These are phyloP conservation scores for Meteorus sp. DNA, from an alignment of 1,140 invertebrate species.

Conservation along the genomic window DNA sequence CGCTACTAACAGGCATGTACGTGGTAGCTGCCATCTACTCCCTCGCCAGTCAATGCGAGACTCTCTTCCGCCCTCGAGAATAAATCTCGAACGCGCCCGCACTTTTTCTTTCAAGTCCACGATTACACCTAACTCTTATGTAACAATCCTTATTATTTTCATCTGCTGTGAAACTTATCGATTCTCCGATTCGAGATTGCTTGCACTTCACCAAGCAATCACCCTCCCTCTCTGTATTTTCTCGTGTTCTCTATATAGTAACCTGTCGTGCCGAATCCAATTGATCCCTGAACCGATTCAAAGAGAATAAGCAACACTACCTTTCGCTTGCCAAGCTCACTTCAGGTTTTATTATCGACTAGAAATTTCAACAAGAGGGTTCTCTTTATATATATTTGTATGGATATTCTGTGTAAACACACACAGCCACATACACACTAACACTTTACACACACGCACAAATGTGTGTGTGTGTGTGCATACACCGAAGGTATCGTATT, in stretches of 20 bases:
- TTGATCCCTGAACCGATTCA: conserved; percentile 9
- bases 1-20: conserved; percentile 79
- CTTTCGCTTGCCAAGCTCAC: neutral
- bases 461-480: neutral
- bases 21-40: conserved; percentile 79
- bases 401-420: neutral
- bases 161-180: too few relatives aligned
- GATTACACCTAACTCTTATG: too few relatives aligned
- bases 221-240: neutral
- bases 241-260: neutral
- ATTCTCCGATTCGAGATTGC: neutral
- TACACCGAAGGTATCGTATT: neutral
- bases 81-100: neutral
- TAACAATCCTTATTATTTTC: too few relatives aligned
- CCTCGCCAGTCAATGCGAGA: conserved; percentile 29
- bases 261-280: conserved; percentile 16
- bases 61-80: neutral
- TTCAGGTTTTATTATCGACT: neutral
- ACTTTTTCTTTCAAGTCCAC: neutral
- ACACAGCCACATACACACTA: neutral
- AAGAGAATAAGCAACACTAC: too few relatives aligned
- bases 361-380: neutral
- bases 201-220: neutral
- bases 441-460: neutral
- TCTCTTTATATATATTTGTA: neutral